Evolutionary conservation across 1,140 invertebrate species (phyloP).

Genomic region (Charaxes varanes): DNA sequence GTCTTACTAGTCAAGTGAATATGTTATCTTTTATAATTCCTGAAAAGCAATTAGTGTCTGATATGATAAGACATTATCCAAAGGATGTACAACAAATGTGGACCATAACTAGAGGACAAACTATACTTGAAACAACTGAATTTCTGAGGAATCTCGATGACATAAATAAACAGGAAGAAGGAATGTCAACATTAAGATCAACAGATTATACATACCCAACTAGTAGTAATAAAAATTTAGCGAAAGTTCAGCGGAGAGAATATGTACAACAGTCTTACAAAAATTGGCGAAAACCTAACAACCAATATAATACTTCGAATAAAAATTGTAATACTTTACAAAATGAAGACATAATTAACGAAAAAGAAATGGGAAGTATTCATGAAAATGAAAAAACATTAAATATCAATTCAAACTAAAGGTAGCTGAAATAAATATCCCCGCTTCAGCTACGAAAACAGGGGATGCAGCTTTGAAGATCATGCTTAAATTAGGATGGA

Average conservation of each 20-base stretch:
- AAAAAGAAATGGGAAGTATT: not conserved
- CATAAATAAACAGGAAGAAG: slow-evolving; percentile 1
- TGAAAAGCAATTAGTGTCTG: slow-evolving; percentile 13
- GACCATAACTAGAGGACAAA: not conserved
- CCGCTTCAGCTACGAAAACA: not conserved
- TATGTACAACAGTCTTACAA: not conserved
- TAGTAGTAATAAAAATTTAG: not conserved
- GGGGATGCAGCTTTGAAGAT: slow-evolving; percentile 8
- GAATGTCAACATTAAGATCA: not conserved
- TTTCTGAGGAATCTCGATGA: slow-evolving; percentile 8
- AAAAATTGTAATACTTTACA: not conserved
- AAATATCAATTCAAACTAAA: slow-evolving; percentile 4
- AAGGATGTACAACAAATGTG: slow-evolving; percentile 14
- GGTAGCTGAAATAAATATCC: not conserved
- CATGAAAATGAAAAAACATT: too few species aligned
- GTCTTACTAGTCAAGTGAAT: slow-evolving; percentile 6
- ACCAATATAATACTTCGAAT: not conserved
- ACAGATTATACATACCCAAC: not conserved
- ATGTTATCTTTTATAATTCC: slow-evolving; percentile 9
- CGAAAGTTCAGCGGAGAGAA: not conserved
- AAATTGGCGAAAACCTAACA: not conserved
- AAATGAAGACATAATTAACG: not conserved
- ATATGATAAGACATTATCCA: slow-evolving; percentile 21
- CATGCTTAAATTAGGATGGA: slow-evolving; percentile 13
- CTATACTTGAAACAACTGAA: slow-evolving; percentile 7